Conservation (phyloP, 2,797 vertebrate species). For the Pristis pectinata region DNA sequence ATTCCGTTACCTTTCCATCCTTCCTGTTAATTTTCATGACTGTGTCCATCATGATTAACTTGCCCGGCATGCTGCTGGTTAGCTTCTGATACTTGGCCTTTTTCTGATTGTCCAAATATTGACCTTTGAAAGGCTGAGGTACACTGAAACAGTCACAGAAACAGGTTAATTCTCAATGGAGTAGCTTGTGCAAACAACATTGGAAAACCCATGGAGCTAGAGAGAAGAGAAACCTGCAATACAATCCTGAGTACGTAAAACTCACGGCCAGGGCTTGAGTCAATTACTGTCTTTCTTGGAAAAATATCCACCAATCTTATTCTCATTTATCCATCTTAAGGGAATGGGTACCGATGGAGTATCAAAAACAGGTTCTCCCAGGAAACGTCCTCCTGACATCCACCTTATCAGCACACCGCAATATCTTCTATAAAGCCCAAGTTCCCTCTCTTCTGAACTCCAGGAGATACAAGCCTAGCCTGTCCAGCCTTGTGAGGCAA, state of each 20-base stretch:
- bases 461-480: too few species aligned
- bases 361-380: too few species aligned
- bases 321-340: too few species aligned
- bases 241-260: not conserved
- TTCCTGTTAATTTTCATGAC: conserved; percentile 62
- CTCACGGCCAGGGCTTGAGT: not conserved
- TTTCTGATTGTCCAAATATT: conserved; percentile 57
- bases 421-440: too few species aligned
- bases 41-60: conserved; percentile 54
- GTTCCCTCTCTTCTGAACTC: too few species aligned
- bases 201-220: not conserved
- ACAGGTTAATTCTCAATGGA: not conserved
- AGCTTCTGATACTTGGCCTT: conserved; percentile 61
- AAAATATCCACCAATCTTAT: too few species aligned
- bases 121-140: conserved; percentile 54
- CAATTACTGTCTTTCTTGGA: not conserved
- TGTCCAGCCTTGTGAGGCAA: too few species aligned
- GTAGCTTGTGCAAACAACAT: not conserved
- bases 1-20: conserved; percentile 56
- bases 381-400: too few species aligned
- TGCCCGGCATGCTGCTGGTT: conserved; percentile 46
- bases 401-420: too few species aligned
- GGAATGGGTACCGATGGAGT: too few species aligned
- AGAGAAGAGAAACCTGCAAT: not conserved
- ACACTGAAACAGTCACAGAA: conserved; percentile 47